Evolutionary conservation across 1,140 invertebrate species (phyloP).

Genomic region (Mercenaria mercenaria): DNA sequence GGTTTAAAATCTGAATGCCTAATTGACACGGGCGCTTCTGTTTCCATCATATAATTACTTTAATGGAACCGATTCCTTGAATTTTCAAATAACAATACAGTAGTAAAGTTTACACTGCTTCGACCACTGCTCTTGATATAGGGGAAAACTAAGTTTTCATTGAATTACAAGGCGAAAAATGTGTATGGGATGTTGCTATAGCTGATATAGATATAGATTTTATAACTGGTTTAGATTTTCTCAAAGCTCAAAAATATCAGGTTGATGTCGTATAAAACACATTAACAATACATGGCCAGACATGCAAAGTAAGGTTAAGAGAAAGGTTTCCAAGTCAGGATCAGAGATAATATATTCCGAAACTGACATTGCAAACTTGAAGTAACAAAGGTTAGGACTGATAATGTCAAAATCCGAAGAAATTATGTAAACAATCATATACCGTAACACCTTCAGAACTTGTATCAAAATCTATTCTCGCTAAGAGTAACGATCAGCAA

Average conservation of each 20-base stretch:
- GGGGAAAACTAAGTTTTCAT: constrained; percentile 10
- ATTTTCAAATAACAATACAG: neutral
- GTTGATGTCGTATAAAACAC: neutral
- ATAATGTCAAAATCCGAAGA: neutral
- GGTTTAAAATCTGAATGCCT: too few relatives aligned
- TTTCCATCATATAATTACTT: neutral
- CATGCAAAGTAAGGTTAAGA: neutral
- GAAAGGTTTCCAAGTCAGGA: neutral
- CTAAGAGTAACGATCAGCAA: neutral
- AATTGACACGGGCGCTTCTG: constrained; percentile 17
- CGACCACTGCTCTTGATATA: neutral
- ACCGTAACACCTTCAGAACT: neutral
- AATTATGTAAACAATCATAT: neutral
- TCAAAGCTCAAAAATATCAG: neutral
- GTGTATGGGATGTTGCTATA: neutral
- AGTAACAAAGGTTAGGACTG: neutral
- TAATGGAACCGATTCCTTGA: neutral
- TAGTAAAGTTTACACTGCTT: neutral
- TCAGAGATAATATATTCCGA: neutral
- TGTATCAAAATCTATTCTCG: neutral
- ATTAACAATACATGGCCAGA: neutral
- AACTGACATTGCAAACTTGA: neutral
- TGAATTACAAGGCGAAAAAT: neutral
- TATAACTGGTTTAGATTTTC: neutral
- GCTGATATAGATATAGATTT: neutral